phyloP scores from a whole-genome alignment of 2,888 invertebrate species.

The Diarsia dahlii region DNA sequence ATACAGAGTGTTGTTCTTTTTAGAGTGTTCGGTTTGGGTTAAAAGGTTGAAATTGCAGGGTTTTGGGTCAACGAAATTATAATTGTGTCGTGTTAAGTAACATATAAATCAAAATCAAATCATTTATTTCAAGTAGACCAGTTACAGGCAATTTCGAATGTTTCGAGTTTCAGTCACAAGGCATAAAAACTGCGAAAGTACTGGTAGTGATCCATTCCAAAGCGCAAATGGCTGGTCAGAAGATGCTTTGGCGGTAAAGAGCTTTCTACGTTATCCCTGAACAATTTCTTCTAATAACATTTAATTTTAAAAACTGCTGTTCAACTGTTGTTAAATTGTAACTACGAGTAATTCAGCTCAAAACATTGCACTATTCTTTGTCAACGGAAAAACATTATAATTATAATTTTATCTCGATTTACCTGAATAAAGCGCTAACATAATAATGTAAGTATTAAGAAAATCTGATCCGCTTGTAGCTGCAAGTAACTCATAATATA shows the following conservation, averaged over 20 bases:
- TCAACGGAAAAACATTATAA: too few relatives aligned
- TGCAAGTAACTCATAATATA: background rate
- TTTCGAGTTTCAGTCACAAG: too few relatives aligned
- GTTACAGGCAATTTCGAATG: too few relatives aligned
- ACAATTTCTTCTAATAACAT: too few relatives aligned
- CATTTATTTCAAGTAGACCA: too few relatives aligned
- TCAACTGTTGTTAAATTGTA: background rate
- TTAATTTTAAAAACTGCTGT: too few relatives aligned
- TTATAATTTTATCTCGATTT: background rate
- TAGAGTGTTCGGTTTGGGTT: background rate
- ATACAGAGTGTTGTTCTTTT: slow-evolving; percentile 72
- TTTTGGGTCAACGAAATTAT: background rate
- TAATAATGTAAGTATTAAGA: background rate
- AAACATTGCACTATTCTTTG: background rate
- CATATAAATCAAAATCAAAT: too few relatives aligned
- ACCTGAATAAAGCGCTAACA: background rate
- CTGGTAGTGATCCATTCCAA: too few relatives aligned
- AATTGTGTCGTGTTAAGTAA: background rate
- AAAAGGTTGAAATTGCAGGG: background rate
- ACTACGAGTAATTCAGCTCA: background rate
- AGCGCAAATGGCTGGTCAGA: too few relatives aligned
- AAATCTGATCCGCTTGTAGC: slow-evolving; percentile 17
- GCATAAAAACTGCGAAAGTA: too few relatives aligned
- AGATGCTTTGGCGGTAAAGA: too few relatives aligned
- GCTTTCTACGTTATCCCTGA: too few relatives aligned